These are phyloP conservation scores for Tetramorium bicarinatum DNA, from an alignment of 2,888 invertebrate genomes.

Conservation along the genomic window DNA sequence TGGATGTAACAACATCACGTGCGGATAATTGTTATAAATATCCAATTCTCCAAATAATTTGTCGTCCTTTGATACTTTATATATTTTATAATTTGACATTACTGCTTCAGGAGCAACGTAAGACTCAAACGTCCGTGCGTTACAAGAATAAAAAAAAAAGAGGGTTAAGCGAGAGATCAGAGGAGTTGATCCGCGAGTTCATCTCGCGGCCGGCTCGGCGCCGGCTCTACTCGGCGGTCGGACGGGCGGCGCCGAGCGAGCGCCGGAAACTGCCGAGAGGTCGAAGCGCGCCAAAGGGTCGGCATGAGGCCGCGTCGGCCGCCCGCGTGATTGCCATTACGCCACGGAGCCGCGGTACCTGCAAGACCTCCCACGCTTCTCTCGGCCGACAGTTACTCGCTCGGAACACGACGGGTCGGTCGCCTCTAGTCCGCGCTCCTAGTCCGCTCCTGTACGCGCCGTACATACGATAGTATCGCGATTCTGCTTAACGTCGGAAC, in stretches of 20 bases:
- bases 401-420: slow-evolving; percentile 73
- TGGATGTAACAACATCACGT: neutral
- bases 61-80: too few species aligned
- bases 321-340: slow-evolving; percentile 76
- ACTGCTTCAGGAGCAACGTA: neutral
- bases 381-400: slow-evolving; percentile 75
- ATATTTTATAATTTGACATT: neutral
- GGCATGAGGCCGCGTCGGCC: slow-evolving; percentile 60
- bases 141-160: neutral
- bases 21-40: neutral
- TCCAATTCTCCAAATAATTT: neutral
- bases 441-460: slow-evolving; percentile 15
- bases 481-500: neutral
- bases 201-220: slow-evolving; percentile 46
- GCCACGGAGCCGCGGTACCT: slow-evolving; percentile 75
- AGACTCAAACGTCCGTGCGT: neutral
- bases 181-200: slow-evolving; percentile 7
- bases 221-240: slow-evolving; percentile 6
- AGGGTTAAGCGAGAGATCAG: neutral
- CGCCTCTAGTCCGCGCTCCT: slow-evolving; percentile 34
- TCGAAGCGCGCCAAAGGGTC: slow-evolving; percentile 76
- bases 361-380: slow-evolving; percentile 75
- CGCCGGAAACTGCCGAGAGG: slow-evolving; percentile 64
- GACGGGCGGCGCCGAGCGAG: slow-evolving; percentile 48
- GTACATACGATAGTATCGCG: slow-evolving; percentile 11